Base-by-base conservation (phyloP, 2,113 vertebrate species). In the Orthonyx spaldingii region DNA sequence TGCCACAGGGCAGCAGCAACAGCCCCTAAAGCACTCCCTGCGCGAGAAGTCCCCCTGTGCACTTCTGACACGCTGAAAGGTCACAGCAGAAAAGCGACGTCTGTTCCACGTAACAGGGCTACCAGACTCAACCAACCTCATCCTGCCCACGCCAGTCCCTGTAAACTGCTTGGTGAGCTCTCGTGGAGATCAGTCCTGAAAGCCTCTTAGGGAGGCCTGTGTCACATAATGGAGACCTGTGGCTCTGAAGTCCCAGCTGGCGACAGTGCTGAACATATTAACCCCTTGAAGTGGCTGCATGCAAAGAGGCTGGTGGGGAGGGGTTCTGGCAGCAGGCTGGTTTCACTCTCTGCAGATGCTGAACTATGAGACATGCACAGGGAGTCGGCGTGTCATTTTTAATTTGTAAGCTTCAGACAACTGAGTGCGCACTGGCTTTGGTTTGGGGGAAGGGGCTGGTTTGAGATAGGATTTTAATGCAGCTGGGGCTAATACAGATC, bases 401-500 rank as follows among this genome's bases (percentile, higher is more conserved):
- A 90, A 93, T 93, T 93, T 86, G 79, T 84, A 60, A 90, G 83
- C 88, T 82, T 87, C 83, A 81, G 90, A 63, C 50, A 80, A 84
- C 6, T 56, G 65, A 44, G 49, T 72, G 76, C 1, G 3, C 69
- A 18, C 2, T 12, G 89, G 35, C 72, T 94, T 84, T 52, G 65
- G 52, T 74, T 44, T 92, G 76, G 39, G 76, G 74, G 68, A 93
- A 87, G 83, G 83, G 71, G 72, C 60, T 84, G 80, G n/a, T 78
- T 77, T 88, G 82, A 90, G 83, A 82, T 33, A 66, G 35, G 59
- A 63, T 87, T 90, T 91, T 88, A 91, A 90, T 76, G 71, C 93
- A 93, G 87, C 84, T 92, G 93, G 91, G 86, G 93, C 28, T 90
- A 91, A 87, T 91, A 81, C 56, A 94, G 84, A 90, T 90, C 83